These are phyloP conservation scores for Nipponacmea schrenckii DNA, from an alignment of 2,888 invertebrate species.

Conservation along the genomic window DNA sequence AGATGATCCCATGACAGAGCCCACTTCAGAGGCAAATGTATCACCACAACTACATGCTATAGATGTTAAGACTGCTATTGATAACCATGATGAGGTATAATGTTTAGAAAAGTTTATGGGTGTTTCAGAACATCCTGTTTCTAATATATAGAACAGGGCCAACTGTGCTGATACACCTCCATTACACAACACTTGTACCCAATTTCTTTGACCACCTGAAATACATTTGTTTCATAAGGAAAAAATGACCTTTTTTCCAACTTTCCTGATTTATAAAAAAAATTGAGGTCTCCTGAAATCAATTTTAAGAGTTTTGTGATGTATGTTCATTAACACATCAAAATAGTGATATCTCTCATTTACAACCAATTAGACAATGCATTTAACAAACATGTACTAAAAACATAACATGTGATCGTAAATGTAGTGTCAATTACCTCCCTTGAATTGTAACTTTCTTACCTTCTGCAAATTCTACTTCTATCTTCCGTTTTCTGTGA, in stretches of 20 bases:
- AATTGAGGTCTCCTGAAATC: too few species aligned
- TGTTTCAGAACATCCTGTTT: constrained; percentile 77
- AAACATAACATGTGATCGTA: too few species aligned
- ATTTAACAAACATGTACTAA: too few species aligned
- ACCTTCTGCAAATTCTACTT: constrained; percentile 85
- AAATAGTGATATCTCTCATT: too few species aligned
- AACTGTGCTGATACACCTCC: constrained; percentile 87
- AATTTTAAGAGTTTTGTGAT: too few species aligned
- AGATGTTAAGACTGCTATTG: constrained; percentile 80
- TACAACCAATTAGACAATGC: too few species aligned
- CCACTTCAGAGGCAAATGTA: constrained; percentile 91
- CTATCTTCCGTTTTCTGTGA: constrained; percentile 73
- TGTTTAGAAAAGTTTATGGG: constrained; percentile 81
- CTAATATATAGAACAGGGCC: constrained; percentile 81
- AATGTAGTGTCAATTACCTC: too few species aligned
- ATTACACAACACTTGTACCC: constrained; percentile 91
- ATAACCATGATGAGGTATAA: constrained; percentile 81
- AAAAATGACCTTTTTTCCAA: neutral
- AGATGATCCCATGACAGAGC: constrained; percentile 77
- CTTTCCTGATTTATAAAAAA: neutral
- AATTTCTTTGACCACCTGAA: constrained; percentile 85
- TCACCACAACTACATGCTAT: constrained; percentile 87
- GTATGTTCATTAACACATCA: too few species aligned
- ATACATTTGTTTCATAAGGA: constrained; percentile 24
- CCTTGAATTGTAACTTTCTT: constrained; percentile 19